A percentile compares a stretch with the other conserved stretches of the same genome.
phyloP scores from a whole-genome alignment of 1,140 invertebrate species.

The Rhagoletis pomonella region DNA sequence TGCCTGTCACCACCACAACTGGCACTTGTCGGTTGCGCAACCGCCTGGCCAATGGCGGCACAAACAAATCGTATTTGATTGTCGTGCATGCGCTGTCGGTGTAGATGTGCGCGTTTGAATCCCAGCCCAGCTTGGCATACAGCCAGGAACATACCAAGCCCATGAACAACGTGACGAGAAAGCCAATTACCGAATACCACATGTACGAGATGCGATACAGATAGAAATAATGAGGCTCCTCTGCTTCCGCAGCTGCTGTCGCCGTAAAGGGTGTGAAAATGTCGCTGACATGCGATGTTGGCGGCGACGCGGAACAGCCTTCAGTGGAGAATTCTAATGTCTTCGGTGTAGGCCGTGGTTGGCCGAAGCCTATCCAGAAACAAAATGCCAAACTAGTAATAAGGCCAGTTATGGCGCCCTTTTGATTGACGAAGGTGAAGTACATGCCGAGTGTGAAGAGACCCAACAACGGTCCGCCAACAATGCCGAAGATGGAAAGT shows the following conservation, averaged over 20 bases:
- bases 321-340: constrained; percentile 78
- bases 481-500: constrained; percentile 86
- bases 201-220: constrained; percentile 84
- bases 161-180: constrained; percentile 79
- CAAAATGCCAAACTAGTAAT: constrained; percentile 81
- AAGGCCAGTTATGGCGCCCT: constrained; percentile 83
- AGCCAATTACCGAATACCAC: constrained; percentile 87
- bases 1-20: constrained; percentile 64
- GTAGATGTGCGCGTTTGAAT: constrained; percentile 66
- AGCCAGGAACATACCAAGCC: constrained; percentile 79
- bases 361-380: constrained; percentile 91
- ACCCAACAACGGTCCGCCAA: constrained; percentile 86
- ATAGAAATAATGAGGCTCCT: constrained; percentile 65
- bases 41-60: constrained; percentile 78
- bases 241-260: constrained; percentile 11
- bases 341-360: constrained; percentile 79
- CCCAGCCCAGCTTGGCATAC: constrained; percentile 63
- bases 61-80: constrained; percentile 79
- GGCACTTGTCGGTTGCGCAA: constrained; percentile 68
- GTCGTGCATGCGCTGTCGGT: constrained; percentile 60
- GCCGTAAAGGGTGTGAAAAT: constrained; percentile 53
- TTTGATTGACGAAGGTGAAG: constrained; percentile 78
- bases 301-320: constrained; percentile 75
- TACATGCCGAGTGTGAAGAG: constrained; percentile 89
- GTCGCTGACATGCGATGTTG: constrained; percentile 34